Evolutionary conservation across 2,113 vertebrate species (phyloP).

Genomic region (Charina bottae): DNA sequence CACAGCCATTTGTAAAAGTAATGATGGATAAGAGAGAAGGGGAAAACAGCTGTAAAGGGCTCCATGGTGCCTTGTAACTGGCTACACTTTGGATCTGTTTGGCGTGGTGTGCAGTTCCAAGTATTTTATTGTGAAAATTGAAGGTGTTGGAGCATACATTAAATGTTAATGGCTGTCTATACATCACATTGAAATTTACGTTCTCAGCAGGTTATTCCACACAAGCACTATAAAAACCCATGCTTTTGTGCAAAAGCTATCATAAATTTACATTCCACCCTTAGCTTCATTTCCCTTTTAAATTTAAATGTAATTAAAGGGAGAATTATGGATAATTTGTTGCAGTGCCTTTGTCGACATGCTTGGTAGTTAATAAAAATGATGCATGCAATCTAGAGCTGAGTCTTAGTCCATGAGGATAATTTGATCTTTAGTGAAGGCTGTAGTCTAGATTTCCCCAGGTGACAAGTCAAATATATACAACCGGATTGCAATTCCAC

Average conservation of each 20-base stretch:
- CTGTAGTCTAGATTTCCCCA: slow-evolving; percentile 40
- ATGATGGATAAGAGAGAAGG: neutral
- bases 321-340: slow-evolving; percentile 18
- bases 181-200: neutral
- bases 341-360: slow-evolving; percentile 18
- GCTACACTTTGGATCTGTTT: neutral
- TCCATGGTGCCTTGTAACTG: neutral
- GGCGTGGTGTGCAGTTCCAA: neutral
- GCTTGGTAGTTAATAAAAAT: slow-evolving; percentile 39
- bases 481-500: slow-evolving; percentile 39
- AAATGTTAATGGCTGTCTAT: neutral
- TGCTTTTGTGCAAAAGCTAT: neutral
- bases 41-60: neutral
- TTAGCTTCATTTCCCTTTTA: slow-evolving; percentile 7
- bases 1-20: neutral
- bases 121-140: neutral
- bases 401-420: slow-evolving; percentile 23
- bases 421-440: slow-evolving; percentile 30
- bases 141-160: neutral
- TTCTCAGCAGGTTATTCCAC: neutral
- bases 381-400: slow-evolving; percentile 19
- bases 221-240: neutral
- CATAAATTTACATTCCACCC: slow-evolving; percentile 4
- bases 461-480: slow-evolving; percentile 35
- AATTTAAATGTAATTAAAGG: slow-evolving; percentile 24